Evolutionary conservation across 2,113 vertebrate genomes (phyloP).

Genomic region (Alectura lathami): DNA sequence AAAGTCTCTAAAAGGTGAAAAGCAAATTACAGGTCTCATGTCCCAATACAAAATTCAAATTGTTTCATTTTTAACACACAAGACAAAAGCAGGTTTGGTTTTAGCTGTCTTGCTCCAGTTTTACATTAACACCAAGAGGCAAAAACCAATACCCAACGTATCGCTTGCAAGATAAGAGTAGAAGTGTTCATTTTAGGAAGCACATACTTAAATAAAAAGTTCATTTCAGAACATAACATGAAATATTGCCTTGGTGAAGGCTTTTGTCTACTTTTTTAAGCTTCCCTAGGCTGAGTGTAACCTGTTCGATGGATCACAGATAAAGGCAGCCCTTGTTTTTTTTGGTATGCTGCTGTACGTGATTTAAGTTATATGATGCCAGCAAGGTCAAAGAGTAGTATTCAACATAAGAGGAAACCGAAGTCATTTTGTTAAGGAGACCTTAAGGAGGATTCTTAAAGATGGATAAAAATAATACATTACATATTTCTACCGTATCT

Average conservation of each 20-base stretch:
- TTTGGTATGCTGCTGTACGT: neutral
- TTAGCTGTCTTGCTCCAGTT: neutral
- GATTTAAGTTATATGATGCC: neutral
- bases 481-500: neutral
- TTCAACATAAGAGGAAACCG: neutral
- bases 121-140: neutral
- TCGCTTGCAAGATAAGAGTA: neutral
- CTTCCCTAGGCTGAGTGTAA: neutral
- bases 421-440: neutral
- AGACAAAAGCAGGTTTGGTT: neutral
- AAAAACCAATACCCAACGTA: accelerated
- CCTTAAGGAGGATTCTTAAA: neutral
- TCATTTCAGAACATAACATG: neutral
- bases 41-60: neutral
- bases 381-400: neutral
- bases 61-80: neutral
- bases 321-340: neutral
- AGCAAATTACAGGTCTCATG: neutral
- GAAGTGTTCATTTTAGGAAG: neutral
- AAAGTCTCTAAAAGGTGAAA: neutral
- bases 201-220: accelerated
- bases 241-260: neutral
- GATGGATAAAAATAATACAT: neutral
- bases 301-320: neutral
- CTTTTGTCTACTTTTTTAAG: neutral